Conservation (phyloP, 2,888 invertebrate species). For the Cryptus viduatorius region DNA sequence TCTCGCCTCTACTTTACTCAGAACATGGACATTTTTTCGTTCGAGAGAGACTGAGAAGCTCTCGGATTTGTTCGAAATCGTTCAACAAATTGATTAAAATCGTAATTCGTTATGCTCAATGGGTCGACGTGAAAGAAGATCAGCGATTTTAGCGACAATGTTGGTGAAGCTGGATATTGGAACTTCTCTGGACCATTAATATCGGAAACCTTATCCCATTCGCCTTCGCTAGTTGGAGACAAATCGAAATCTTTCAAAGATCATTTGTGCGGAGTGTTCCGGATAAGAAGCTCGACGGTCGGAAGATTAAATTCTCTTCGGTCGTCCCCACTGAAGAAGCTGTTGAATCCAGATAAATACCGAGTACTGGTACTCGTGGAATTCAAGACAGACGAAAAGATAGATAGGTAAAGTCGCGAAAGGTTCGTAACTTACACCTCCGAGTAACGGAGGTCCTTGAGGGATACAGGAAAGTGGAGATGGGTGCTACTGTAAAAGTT, state of each 20-base stretch:
- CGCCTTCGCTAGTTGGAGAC: not conserved
- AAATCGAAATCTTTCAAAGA: not conserved
- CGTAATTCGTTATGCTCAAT: slow-evolving; percentile 30
- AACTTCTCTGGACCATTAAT: slow-evolving; percentile 28
- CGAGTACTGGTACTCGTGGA: not conserved
- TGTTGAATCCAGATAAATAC: not conserved
- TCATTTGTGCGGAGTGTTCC: slow-evolving; percentile 1
- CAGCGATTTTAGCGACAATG: not conserved
- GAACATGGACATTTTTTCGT: not conserved
- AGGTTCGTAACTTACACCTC: slow-evolving; percentile 36
- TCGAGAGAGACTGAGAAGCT: not conserved
- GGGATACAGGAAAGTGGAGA: slow-evolving; percentile 33
- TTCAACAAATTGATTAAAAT: slow-evolving; percentile 23
- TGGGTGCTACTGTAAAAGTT: slow-evolving; percentile 12
- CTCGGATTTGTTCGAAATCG: slow-evolving; percentile 12
- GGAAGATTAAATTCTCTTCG: slow-evolving; percentile 18
- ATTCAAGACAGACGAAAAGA: slow-evolving; percentile 16
- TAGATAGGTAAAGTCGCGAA: not conserved
- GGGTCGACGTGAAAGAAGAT: slow-evolving; percentile 27
- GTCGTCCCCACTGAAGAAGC: not conserved
- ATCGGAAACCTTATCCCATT: not conserved
- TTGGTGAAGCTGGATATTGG: not conserved
- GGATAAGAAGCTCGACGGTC: not conserved
- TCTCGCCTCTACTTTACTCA: not conserved
- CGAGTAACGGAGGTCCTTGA: slow-evolving; percentile 31